Conservation (phyloP, 2,113 vertebrate species). For the Erinaceus europaeus region DNA sequence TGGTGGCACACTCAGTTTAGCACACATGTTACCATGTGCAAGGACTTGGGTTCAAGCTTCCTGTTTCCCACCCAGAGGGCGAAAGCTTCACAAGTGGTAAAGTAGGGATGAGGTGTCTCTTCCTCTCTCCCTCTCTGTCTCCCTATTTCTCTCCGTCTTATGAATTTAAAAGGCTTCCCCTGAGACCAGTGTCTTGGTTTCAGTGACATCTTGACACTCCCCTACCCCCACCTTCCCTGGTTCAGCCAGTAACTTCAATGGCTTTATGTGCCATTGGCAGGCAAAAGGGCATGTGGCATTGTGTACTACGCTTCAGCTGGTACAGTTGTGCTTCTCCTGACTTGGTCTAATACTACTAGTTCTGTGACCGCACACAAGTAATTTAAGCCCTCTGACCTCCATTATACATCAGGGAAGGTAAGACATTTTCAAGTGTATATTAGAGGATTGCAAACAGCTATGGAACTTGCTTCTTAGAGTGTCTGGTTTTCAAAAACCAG, state of each 20-base stretch:
- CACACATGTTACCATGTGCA: too few species aligned
- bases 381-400: neutral
- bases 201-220: neutral
- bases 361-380: neutral
- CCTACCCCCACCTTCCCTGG: neutral
- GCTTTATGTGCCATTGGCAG: neutral
- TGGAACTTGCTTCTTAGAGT: neutral
- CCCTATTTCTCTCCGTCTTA: too few species aligned
- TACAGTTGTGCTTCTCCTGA: neutral
- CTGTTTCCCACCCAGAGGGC: too few species aligned
- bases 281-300: too few species aligned
- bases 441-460: neutral
- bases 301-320: fast-evolving
- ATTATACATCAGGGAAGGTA: neutral
- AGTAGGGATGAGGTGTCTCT: too few species aligned
- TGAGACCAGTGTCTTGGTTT: neutral
- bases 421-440: neutral
- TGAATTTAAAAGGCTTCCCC: too few species aligned
- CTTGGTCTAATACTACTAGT: neutral
- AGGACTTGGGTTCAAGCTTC: too few species aligned
- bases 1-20: too few species aligned
- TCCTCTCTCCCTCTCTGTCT: too few species aligned
- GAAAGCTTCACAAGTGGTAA: too few species aligned
- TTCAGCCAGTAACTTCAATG: too few species aligned
- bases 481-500: neutral